Evolutionary conservation across 2,113 vertebrate species (phyloP), one percentile per base, ranked within the genome.

Genomic region (Sorex araneus): DNA sequence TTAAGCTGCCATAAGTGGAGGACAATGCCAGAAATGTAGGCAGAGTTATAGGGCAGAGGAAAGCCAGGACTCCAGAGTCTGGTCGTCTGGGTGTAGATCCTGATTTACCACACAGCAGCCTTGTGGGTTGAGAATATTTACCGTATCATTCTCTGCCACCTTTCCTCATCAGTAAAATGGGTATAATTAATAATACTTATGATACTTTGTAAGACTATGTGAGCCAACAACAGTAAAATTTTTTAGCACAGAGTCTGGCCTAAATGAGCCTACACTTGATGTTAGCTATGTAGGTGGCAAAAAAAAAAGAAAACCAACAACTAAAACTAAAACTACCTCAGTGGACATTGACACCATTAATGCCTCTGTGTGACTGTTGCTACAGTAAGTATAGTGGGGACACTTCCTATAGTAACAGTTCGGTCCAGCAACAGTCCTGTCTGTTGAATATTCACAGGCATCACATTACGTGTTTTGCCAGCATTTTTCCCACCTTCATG

Each of bases 401-500:
- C 47, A 57, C 19, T 21, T 57, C 71, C 1, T n/a, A 57, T 81
- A n/a, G 11, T 77, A 85, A 64, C 47, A 50, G 47, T 50, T 13
- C 9, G 9, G 9, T 50, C 47, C 10, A 15, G 1, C 13, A 70
- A 40, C 40, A 32, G 50, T 23, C 28, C 34, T 34, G 28, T 79
- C 67, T 30, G 15, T 21, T 47, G 43, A 54, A 27, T 64, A n/a
- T 13, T 43, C 27, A 36, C 3, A n/a, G 43, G 11, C 34, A n/a
- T 66, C 32, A 54, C 12, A 4, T 27, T 34, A 47, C 23, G 64
- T 12, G 15, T 23, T 77, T 81, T 60, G 30, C 1, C 45, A 80
- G 47, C 15, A 84, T 18, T 21, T 89, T 90, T 81, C 83, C 40
- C 15, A 82, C 85, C 27, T 66, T 92, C 34, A 32, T 73, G 50